A percentile compares a stretch with the other conserved stretches of the same genome.
Evolutionary conservation across 2,888 invertebrate species (phyloP).

Genomic region (Chrysolina oricalcia): DNA sequence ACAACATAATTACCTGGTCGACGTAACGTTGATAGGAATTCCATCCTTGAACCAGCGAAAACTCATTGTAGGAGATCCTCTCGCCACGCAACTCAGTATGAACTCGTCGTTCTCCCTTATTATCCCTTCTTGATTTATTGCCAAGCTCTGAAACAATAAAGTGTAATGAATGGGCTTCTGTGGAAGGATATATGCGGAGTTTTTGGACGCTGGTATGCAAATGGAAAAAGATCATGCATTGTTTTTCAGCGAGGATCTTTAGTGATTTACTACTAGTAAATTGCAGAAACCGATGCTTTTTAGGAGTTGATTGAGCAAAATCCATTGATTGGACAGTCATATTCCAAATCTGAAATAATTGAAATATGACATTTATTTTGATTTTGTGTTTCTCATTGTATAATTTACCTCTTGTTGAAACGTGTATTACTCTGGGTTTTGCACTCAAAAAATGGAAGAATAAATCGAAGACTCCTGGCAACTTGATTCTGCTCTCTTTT

Average conservation of each 20-base stretch:
- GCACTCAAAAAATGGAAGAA: no score
- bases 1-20: constrained; percentile 76
- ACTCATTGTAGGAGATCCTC: constrained; percentile 82
- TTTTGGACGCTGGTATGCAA: constrained; percentile 2
- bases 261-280: not conserved
- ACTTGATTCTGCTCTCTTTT: no score
- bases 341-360: no score
- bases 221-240: constrained; percentile 15
- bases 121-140: constrained; percentile 72
- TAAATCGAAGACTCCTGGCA: no score
- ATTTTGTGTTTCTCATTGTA: no score
- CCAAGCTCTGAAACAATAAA: constrained; percentile 71
- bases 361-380: no score
- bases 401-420: no score
- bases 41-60: constrained; percentile 91
- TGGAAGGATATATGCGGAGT: not conserved
- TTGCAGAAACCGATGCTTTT: not conserved
- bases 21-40: constrained; percentile 82
- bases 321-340: no score
- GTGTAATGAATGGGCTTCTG: constrained; percentile 6
- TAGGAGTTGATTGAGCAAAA: not conserved
- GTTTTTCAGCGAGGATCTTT: not conserved
- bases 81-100: constrained; percentile 84
- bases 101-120: constrained; percentile 84
- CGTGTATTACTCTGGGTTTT: no score